These are phyloP conservation scores for Phalanger gymnotis DNA, from an alignment of 2,797 vertebrate genomes.

Conservation along the genomic window DNA sequence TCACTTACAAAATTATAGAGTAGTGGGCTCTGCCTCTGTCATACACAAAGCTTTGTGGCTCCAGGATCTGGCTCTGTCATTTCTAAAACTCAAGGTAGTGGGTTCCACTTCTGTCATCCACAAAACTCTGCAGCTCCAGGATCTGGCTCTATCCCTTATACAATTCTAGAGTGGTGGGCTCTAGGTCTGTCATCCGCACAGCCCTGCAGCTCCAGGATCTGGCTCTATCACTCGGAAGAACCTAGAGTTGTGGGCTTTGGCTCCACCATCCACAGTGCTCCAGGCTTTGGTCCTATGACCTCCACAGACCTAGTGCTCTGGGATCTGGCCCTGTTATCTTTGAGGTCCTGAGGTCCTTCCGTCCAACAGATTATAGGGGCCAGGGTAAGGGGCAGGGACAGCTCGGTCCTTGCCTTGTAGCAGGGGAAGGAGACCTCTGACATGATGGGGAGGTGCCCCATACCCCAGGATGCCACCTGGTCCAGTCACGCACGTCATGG, in stretches of 20 bases:
- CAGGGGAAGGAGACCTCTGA: not conserved
- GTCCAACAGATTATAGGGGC: not conserved
- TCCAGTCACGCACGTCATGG: not conserved
- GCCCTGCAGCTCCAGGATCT: not conserved
- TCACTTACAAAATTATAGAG: not conserved
- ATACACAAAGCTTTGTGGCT: not conserved
- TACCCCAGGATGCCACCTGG: not conserved
- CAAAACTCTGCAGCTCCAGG: not conserved
- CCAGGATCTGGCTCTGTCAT: no score
- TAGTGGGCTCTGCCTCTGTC: no score
- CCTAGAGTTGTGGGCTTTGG: conserved; percentile 32
- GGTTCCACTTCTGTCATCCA: not conserved
- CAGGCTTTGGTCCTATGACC: conserved; percentile 31
- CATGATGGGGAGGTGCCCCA: not conserved
- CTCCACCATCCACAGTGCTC: conserved; percentile 6
- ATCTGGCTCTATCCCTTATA: conserved; percentile 16
- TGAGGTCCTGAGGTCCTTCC: not conserved
- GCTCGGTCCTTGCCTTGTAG: conserved; percentile 9
- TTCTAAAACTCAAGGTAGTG: no score
- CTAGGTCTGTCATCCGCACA: not conserved
- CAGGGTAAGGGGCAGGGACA: conserved; percentile 24
- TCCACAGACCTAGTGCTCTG: conserved; percentile 38
- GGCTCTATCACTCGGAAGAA: conserved; percentile 34
- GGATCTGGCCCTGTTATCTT: conserved; percentile 29
- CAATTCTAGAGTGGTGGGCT: conserved; percentile 11